Percentiles rank a stretch among this genome's conserved stretches.
phyloP scores from a whole-genome alignment of 1,140 invertebrate genomes.

The Calliphora vicina region DNA sequence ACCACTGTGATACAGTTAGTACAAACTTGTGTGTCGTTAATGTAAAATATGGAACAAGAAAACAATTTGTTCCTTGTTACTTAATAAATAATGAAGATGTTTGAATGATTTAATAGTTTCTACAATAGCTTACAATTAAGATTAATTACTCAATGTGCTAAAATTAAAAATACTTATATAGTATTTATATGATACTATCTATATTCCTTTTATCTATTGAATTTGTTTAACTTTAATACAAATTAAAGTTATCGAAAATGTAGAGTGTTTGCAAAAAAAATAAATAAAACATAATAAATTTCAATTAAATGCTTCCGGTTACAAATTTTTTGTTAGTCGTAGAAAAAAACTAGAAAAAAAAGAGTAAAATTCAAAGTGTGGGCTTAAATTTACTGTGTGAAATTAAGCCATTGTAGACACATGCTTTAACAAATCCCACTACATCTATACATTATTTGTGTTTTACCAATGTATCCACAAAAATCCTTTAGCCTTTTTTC shows the following conservation, averaged over 20 bases:
- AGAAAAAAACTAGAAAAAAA: not conserved
- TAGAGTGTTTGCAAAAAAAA: not conserved
- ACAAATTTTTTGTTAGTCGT: not conserved
- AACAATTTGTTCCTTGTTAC: not conserved
- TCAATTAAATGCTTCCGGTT: conserved; percentile 28
- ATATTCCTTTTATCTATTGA: too few relatives aligned
- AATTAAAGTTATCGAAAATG: not conserved
- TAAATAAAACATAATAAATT: conserved; percentile 23
- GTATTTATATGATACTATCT: too few relatives aligned
- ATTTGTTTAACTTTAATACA: not conserved
- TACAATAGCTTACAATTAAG: not conserved
- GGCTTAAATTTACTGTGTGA: conserved; percentile 27
- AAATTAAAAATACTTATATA: not conserved
- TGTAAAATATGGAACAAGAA: too few relatives aligned
- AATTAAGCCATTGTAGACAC: conserved; percentile 29
- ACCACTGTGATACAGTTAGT: too few relatives aligned
- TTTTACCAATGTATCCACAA: not conserved
- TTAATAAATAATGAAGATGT: not conserved
- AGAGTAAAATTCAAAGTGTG: not conserved
- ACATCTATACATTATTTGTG: not conserved
- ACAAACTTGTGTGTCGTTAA: too few relatives aligned
- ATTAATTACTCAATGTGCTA: conserved; percentile 11
- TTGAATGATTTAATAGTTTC: conserved; percentile 25
- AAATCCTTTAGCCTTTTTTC: conserved; percentile 6
- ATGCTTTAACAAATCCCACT: not conserved